These are phyloP conservation scores for Villa cingulata DNA, from an alignment of 2,888 invertebrate species.

Conservation along the genomic window DNA sequence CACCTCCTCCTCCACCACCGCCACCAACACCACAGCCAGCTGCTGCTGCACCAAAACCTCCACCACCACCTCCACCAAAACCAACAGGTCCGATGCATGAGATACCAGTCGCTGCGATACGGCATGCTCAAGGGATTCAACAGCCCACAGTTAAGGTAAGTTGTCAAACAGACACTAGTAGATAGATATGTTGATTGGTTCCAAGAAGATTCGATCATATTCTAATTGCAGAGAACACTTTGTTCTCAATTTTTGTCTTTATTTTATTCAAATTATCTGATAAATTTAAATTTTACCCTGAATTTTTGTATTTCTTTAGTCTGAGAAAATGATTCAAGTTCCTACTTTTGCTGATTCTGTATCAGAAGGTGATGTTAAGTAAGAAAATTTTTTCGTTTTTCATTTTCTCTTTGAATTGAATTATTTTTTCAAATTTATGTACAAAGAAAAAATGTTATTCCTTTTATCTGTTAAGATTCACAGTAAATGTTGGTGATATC, in stretches of 20 bases:
- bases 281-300: too few species aligned
- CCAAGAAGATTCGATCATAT: too few species aligned
- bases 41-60: slow-evolving; percentile 39
- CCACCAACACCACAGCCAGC: slow-evolving; percentile 32
- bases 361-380: slow-evolving; percentile 89
- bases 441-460: neutral
- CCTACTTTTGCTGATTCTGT: slow-evolving; percentile 97
- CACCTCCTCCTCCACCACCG: slow-evolving; percentile 23
- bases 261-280: too few species aligned
- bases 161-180: too few species aligned
- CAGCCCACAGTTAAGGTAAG: slow-evolving; percentile 47
- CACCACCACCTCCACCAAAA: slow-evolving; percentile 47
- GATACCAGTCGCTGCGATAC: slow-evolving; percentile 71
- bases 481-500: slow-evolving; percentile 68
- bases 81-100: too few species aligned
- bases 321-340: slow-evolving; percentile 40
- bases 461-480: slow-evolving; percentile 35
- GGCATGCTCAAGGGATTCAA: slow-evolving; percentile 65
- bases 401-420: neutral
- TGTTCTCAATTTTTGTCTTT: too few species aligned
- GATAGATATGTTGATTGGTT: too few species aligned
- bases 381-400: too few species aligned
- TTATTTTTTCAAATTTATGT: neutral
- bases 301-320: neutral
- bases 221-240: too few species aligned